Conservation (phyloP, 1,140 invertebrate genomes). For the Liolophura sinensis region DNA sequence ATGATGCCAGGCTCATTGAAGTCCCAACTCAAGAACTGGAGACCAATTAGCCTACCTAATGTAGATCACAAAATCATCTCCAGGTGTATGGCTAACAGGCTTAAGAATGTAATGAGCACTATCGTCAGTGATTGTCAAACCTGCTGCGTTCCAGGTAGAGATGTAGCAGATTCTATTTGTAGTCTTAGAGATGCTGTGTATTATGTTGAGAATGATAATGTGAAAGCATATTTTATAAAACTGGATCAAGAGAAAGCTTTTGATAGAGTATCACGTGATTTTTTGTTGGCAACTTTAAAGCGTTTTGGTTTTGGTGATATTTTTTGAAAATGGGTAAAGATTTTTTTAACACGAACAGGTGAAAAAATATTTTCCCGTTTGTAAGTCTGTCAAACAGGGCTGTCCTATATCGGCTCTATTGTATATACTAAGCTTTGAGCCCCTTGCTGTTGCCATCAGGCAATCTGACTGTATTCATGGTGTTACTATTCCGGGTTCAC, state of each 20-base stretch:
- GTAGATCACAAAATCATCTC: slow-evolving; percentile 17
- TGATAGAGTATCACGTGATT: slow-evolving; percentile 8
- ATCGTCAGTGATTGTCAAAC: slow-evolving; percentile 11
- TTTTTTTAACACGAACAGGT: not conserved
- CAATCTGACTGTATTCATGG: too few relatives aligned
- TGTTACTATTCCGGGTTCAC: too few relatives aligned
- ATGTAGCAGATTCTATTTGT: slow-evolving; percentile 8
- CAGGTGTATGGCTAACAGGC: slow-evolving; percentile 10
- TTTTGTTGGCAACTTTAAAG: slow-evolving; percentile 2
- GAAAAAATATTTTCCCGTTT: slow-evolving; percentile 12
- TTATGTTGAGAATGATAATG: slow-evolving; percentile 8
- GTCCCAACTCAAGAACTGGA: slow-evolving; percentile 7
- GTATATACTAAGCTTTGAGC: slow-evolving; percentile 6
- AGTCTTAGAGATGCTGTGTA: slow-evolving; percentile 15
- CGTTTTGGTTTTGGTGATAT: slow-evolving; percentile 6
- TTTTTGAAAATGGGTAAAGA: slow-evolving; percentile 5
- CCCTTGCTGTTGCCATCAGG: too few relatives aligned
- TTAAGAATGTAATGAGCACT: slow-evolving; percentile 15
- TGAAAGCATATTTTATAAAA: slow-evolving; percentile 12
- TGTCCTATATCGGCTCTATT: slow-evolving; percentile 20
- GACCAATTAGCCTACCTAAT: slow-evolving; percentile 14
- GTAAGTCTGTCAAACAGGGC: slow-evolving; percentile 17
- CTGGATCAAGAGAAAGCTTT: slow-evolving; percentile 12
- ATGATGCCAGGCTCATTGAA: too few relatives aligned
- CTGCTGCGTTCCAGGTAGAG: slow-evolving; percentile 14